phyloP scores from a whole-genome alignment of 2,113 vertebrate genomes.

The Rallus limicola region DNA sequence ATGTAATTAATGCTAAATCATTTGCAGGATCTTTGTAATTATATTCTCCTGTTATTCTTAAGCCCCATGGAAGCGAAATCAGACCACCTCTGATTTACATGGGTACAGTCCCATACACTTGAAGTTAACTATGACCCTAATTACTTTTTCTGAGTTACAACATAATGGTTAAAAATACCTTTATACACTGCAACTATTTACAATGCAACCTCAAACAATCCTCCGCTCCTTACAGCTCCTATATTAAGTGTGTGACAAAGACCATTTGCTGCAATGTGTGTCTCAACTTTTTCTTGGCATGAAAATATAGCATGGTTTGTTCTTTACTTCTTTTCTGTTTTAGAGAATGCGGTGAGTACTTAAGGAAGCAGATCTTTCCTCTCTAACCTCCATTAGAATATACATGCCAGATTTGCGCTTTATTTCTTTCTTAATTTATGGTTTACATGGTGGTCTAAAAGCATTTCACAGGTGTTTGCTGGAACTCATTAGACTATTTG shows the following conservation, averaged over 20 bases:
- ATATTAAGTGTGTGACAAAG: not conserved
- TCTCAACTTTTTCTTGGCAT: not conserved
- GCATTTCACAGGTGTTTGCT: slow-evolving; percentile 86
- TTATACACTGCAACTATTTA: not conserved
- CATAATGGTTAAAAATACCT: not conserved
- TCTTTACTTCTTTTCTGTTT: not conserved
- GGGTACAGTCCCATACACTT: not conserved
- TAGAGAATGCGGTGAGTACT: not conserved
- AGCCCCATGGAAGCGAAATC: not conserved
- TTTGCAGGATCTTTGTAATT: not conserved
- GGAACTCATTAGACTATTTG: slow-evolving; percentile 85
- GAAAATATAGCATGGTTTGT: not conserved
- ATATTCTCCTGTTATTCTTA: not conserved
- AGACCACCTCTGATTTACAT: not conserved
- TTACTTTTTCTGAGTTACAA: not conserved
- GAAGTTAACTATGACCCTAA: not conserved
- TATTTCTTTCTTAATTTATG: slow-evolving; percentile 76
- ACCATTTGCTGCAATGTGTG: not conserved
- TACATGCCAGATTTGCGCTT: slow-evolving; percentile 40
- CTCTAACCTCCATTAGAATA: not conserved
- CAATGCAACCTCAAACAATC: not conserved
- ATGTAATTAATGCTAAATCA: not conserved
- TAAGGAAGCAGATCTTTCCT: not conserved
- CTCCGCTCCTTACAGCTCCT: not conserved
- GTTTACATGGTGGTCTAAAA: slow-evolving; percentile 80